Conservation (phyloP, 2,888 invertebrate genomes). For the Zelleria hepariella region DNA sequence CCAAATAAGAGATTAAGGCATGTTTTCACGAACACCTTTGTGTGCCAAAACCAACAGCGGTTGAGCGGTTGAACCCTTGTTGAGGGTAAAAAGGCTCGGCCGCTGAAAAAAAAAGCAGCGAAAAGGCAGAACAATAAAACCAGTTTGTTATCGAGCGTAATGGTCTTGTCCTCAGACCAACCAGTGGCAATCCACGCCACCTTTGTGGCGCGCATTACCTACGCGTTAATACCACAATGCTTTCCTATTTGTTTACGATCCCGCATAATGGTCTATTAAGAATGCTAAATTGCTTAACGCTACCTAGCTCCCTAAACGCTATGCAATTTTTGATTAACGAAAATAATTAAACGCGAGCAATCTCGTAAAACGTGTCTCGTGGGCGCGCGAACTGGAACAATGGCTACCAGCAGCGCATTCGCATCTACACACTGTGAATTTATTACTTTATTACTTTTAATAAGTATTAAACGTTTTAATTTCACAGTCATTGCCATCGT, state of each 20-base stretch:
- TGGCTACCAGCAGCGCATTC: neutral
- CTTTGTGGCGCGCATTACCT: neutral
- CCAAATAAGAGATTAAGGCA: neutral
- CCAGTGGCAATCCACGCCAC: constrained; percentile 1
- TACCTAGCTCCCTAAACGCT: constrained; percentile 5
- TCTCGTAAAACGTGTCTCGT: neutral
- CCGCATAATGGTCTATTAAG: constrained; percentile 33
- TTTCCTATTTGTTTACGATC: constrained; percentile 18
- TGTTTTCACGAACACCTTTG: neutral
- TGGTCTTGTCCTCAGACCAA: constrained; percentile 16
- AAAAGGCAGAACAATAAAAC: constrained; percentile 19
- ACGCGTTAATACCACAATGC: constrained; percentile 14
- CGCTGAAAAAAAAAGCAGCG: constrained; percentile 31
- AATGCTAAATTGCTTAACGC: constrained; percentile 38
- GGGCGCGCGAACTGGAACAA: constrained; percentile 1
- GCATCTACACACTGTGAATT: constrained; percentile 11
- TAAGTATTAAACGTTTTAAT: constrained; percentile 30
- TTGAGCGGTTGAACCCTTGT: constrained; percentile 11
- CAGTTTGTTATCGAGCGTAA: constrained; percentile 37
- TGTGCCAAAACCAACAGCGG: neutral
- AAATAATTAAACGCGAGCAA: constrained; percentile 6
- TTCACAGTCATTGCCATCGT: constrained; percentile 35
- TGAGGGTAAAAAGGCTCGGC: constrained; percentile 17
- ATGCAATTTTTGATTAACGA: neutral
- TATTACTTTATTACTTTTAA: constrained; percentile 29